These are phyloP conservation scores for Pelagia noctiluca DNA, from an alignment of 30 jellyfish, hydroid and myxozoan genomes.

Conservation along the genomic window DNA sequence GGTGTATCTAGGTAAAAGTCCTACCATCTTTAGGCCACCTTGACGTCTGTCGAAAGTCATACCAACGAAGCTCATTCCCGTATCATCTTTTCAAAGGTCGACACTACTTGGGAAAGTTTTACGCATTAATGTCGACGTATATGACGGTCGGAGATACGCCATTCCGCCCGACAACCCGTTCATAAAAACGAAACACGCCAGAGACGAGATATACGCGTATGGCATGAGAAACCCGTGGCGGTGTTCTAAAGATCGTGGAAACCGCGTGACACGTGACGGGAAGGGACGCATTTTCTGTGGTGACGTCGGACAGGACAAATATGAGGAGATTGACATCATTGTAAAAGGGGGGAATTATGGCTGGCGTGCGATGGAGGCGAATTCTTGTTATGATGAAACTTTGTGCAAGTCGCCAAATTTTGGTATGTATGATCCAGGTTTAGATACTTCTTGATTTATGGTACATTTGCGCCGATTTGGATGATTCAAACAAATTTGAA, in stretches of 20 bases:
- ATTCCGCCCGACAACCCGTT: conserved; percentile 92
- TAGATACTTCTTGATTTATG: too few species aligned
- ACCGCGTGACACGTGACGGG: conserved; percentile 23
- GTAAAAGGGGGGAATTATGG: conserved; percentile 96
- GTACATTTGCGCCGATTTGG: too few species aligned
- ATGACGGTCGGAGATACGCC: conserved; percentile 75
- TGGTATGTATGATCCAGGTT: conserved; percentile 24
- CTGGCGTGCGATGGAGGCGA: conserved; percentile 94
- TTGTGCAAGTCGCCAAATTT: conserved; percentile 61
- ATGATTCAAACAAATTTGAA: too few species aligned
- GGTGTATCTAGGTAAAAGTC: too few species aligned
- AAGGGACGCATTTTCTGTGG: conserved; percentile 93
- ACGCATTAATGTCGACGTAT: conserved; percentile 86
- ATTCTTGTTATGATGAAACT: conserved; percentile 73
- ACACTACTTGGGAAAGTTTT: conserved; percentile 86
- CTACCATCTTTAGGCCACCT: too few species aligned
- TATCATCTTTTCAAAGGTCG: conserved; percentile 52
- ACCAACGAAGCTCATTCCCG: neutral
- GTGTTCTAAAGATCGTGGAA: conserved; percentile 90
- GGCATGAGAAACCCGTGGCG: conserved; percentile 96
- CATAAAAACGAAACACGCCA: conserved; percentile 27
- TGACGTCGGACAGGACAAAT: conserved; percentile 91
- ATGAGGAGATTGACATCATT: conserved; percentile 89
- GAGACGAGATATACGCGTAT: conserved; percentile 89
- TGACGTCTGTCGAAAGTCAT: neutral